phyloP scores from a whole-genome alignment of 2,113 vertebrate species.

The Theristicus caerulescens region DNA sequence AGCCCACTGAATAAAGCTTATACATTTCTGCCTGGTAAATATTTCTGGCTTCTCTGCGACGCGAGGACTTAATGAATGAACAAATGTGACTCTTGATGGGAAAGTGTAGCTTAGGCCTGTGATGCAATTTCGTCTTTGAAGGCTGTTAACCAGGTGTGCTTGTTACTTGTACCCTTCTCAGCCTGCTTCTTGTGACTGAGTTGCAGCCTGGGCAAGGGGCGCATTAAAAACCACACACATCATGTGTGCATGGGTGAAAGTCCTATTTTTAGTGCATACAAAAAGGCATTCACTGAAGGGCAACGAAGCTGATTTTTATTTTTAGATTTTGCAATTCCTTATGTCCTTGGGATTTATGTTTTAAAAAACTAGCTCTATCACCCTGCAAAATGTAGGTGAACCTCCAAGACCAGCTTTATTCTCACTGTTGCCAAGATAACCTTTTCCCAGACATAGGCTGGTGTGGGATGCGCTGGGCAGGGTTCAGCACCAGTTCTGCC shows the following conservation, averaged over 20 bases:
- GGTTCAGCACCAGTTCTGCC: background rate
- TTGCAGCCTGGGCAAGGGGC: background rate
- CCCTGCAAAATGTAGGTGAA: background rate
- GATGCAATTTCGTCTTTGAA: constrained; percentile 12
- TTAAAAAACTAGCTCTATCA: background rate
- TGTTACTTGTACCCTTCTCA: constrained; percentile 15
- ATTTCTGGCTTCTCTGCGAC: constrained; percentile 28
- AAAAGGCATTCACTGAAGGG: constrained; percentile 31
- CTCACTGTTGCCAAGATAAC: background rate
- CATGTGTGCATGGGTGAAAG: background rate
- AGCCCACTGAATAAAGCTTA: background rate
- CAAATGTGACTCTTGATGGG: constrained; percentile 43
- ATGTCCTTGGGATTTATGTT: background rate
- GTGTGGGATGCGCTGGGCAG: background rate
- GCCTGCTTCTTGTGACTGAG: background rate
- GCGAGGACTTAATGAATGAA: constrained; percentile 27
- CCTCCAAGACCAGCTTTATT: background rate
- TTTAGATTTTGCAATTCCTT: constrained; percentile 11
- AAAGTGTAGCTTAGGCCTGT: background rate
- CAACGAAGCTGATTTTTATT: constrained; percentile 11
- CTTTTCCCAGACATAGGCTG: background rate
- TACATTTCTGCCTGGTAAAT: constrained; percentile 17
- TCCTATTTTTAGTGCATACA: constrained; percentile 51
- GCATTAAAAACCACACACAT: background rate
- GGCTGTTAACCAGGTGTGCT: background rate